Evolutionary conservation across 2,888 invertebrate species (phyloP).

Genomic region (Vanessa cardui): DNA sequence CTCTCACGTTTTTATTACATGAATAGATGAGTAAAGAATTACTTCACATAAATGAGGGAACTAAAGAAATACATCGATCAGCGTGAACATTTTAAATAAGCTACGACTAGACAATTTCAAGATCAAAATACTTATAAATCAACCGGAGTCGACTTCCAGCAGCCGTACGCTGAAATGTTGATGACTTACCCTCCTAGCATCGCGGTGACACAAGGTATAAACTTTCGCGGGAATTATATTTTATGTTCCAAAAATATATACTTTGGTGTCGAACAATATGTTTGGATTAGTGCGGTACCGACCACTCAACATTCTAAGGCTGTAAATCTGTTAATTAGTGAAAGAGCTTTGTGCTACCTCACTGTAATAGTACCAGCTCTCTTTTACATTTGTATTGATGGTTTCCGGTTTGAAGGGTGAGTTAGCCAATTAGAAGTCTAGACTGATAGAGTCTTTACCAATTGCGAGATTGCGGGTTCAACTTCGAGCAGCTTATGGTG

Average conservation of each 20-base stretch:
- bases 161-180: slow-evolving; percentile 73
- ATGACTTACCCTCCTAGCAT: slow-evolving; percentile 50
- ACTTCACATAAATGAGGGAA: slow-evolving; percentile 20
- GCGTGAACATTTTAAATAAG: slow-evolving; percentile 45
- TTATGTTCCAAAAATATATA: slow-evolving; percentile 2
- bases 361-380: no score
- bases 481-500: no score
- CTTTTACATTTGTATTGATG: no score
- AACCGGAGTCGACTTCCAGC: slow-evolving; percentile 59
- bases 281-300: no score
- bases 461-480: no score
- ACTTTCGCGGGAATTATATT: slow-evolving; percentile 18
- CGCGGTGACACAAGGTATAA: slow-evolving; percentile 24
- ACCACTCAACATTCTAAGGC: no score
- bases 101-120: slow-evolving; percentile 65
- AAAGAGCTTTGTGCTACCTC: no score
- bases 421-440: no score
- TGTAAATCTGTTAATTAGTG: no score
- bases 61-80: slow-evolving; percentile 42
- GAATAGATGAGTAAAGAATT: slow-evolving; percentile 3
- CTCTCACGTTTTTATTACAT: neutral
- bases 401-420: no score
- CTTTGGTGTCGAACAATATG: neutral
- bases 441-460: no score
- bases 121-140: slow-evolving; percentile 73